Conservation (phyloP, 2,797 vertebrate genomes). For the Selene dorsalis region DNA sequence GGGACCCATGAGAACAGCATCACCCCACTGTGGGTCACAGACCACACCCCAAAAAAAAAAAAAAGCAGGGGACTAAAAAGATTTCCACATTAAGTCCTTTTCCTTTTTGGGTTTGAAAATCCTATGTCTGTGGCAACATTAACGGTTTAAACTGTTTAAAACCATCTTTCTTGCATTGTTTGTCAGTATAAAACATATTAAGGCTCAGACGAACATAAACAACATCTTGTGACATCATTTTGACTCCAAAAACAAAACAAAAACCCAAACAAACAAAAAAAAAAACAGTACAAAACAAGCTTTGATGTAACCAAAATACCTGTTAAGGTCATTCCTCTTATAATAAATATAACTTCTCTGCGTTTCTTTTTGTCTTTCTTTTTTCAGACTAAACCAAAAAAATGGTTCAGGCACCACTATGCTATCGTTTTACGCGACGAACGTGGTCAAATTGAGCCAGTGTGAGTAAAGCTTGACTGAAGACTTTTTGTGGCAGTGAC, state of each 20-base stretch:
- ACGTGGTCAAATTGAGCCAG: background rate
- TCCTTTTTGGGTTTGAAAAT: background rate
- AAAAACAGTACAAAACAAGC: conserved; percentile 14
- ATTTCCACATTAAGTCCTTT: background rate
- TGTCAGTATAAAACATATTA: conserved; percentile 13
- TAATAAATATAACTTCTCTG: conserved; percentile 24
- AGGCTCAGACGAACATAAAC: conserved; percentile 31
- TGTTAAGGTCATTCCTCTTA: background rate
- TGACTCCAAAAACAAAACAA: conserved; percentile 12
- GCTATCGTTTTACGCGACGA: conserved; percentile 17
- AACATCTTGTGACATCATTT: conserved; percentile 7
- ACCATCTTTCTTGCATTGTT: conserved; percentile 5
- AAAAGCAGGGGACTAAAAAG: background rate
- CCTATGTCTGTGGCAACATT: background rate
- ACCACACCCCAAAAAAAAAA: background rate
- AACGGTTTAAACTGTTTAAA: background rate
- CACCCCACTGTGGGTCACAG: background rate
- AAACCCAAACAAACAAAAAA: too few relatives aligned
- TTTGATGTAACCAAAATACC: conserved; percentile 21
- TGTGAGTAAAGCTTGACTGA: background rate
- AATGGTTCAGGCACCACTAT: conserved; percentile 47
- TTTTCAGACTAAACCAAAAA: conserved; percentile 8
- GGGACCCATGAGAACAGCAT: conserved; percentile 9
- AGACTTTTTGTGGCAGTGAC: conserved; percentile 13
- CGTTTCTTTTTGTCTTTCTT: background rate